A percentile compares a stretch with the other conserved stretches of the same genome.
Evolutionary conservation across 2,113 vertebrate species (phyloP).

Genomic region (Physeter macrocephalus): DNA sequence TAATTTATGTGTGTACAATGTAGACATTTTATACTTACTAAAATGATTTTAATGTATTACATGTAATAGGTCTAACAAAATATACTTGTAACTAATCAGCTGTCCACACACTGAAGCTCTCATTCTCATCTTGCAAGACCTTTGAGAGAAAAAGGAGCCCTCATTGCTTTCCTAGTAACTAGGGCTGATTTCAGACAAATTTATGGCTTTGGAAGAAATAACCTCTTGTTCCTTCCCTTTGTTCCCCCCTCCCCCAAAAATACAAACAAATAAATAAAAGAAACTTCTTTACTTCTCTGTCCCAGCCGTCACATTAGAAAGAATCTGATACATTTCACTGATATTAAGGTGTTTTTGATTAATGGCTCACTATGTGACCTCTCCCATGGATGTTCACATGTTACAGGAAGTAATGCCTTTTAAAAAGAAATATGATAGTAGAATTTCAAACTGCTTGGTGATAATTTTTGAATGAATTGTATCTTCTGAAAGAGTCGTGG

Average conservation of each 20-base stretch:
- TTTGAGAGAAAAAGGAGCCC: neutral
- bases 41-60: slow-evolving; percentile 1
- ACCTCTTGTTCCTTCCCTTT: neutral
- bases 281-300: neutral
- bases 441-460: neutral
- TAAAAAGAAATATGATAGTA: slow-evolving; percentile 11
- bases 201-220: slow-evolving; percentile 1
- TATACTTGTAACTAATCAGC: neutral
- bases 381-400: neutral
- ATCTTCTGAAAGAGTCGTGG: slow-evolving; percentile 7
- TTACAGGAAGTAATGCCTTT: neutral
- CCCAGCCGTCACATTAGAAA: neutral
- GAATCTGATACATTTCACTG: slow-evolving; percentile 5
- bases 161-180: neutral
- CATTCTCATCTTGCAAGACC: neutral
- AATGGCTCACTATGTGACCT: neutral
- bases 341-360: neutral
- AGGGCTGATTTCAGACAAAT: neutral
- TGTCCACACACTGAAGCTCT: neutral
- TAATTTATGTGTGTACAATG: neutral
- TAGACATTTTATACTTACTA: neutral
- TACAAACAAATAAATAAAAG: neutral
- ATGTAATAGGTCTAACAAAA: neutral
- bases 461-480: slow-evolving; percentile 17
- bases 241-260: neutral